These are phyloP conservation scores for Hippocampus mohnikei DNA, from an alignment of 2,113 vertebrate species.

Conservation along the genomic window DNA sequence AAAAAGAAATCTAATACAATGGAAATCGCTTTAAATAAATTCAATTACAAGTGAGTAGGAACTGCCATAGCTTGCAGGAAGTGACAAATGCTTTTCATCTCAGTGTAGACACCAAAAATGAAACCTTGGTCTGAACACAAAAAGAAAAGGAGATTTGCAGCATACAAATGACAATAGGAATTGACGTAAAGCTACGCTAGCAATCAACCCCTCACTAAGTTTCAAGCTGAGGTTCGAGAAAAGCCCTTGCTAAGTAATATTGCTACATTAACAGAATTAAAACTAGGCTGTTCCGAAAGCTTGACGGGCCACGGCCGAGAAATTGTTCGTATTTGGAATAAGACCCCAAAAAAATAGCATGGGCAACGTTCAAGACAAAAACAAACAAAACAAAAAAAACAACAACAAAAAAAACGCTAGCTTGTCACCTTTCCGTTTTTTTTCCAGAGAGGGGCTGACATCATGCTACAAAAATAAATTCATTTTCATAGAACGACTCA, in stretches of 20 bases:
- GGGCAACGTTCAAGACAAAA: conserved; percentile 54
- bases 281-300: conserved; percentile 57
- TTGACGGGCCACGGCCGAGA: conserved; percentile 46
- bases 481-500: conserved; percentile 63
- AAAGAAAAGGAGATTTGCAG: conserved; percentile 24
- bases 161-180: conserved; percentile 45
- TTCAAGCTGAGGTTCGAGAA: conserved; percentile 63
- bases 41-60: not conserved
- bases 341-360: conserved; percentile 32
- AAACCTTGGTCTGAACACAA: conserved; percentile 13
- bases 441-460: conserved; percentile 68
- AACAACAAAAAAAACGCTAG: conserved; percentile 45
- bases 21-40: conserved; percentile 18
- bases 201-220: conserved; percentile 50
- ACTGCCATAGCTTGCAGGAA: conserved; percentile 3
- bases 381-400: conserved; percentile 14
- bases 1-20: conserved; percentile 25
- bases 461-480: conserved; percentile 76
- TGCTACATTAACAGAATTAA: conserved; percentile 76
- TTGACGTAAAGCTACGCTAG: conserved; percentile 69
- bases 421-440: conserved; percentile 55
- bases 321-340: conserved; percentile 28
- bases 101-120: conserved; percentile 21
- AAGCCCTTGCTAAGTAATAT: conserved; percentile 80
- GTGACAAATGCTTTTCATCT: conserved; percentile 24